Evolutionary conservation across 2,888 invertebrate genomes (phyloP).

Genomic region (Parnassius mnemosyne): DNA sequence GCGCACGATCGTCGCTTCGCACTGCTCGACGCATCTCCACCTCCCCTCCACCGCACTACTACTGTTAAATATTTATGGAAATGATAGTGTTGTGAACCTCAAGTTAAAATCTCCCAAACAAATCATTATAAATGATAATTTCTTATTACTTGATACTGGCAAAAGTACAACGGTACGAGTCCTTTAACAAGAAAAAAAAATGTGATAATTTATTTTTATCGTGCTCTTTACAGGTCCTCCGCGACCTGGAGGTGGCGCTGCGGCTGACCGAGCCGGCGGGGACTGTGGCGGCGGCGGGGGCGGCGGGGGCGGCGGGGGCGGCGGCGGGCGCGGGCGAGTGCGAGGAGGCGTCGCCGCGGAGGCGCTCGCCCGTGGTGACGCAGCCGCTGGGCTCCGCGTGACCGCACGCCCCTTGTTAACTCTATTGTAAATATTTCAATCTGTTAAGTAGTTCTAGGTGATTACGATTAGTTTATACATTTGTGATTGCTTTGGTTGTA

Average conservation of each 20-base stretch:
- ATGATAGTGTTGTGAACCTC: no score
- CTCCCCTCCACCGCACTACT: no score
- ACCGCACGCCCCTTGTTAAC: conserved; percentile 69
- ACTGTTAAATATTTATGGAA: no score
- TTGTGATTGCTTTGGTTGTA: conserved; percentile 80
- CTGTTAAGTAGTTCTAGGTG: conserved; percentile 79
- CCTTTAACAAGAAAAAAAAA: no score
- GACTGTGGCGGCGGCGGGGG: conserved; percentile 50
- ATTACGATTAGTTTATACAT: conserved; percentile 74
- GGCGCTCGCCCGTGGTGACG: conserved; percentile 78
- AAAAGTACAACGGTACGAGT: no score
- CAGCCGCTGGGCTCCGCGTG: conserved; percentile 68
- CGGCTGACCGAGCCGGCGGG: conserved; percentile 77
- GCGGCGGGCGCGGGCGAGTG: conserved; percentile 65
- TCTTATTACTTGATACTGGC: no score
- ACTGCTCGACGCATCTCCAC: no score
- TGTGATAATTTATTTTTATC: no score
- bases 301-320: conserved; percentile 33
- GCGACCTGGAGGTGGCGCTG: conserved; percentile 93
- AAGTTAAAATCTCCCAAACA: no score
- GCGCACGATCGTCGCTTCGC: conserved; percentile 91
- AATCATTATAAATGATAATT: no score
- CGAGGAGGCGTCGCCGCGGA: conserved; percentile 77
- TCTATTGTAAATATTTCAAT: conserved; percentile 78
- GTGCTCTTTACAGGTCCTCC: conserved; percentile 81